Conservation (phyloP, 2,797 vertebrate species). For the Oceanodroma leucorhoa region DNA sequence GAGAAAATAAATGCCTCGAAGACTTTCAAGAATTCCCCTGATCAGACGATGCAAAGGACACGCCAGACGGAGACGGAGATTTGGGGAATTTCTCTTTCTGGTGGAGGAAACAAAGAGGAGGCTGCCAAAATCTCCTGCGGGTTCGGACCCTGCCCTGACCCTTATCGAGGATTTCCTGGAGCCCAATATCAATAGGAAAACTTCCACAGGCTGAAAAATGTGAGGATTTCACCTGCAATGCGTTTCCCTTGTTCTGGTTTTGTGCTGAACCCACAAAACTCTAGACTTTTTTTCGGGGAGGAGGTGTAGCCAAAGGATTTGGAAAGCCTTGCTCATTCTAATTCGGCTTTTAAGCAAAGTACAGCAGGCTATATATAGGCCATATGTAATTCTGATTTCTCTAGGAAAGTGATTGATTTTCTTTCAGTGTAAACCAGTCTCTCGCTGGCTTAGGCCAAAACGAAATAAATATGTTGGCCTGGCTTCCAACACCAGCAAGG, state of each 20-base stretch:
- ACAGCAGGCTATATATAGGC: not conserved
- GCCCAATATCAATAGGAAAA: not conserved
- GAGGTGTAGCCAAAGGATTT: not conserved
- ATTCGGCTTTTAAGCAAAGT: not conserved
- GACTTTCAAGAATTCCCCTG: conserved; percentile 3
- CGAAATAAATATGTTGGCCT: not conserved
- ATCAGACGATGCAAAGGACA: rapidly evolving
- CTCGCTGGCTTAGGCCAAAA: not conserved
- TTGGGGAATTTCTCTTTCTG: conserved; percentile 10
- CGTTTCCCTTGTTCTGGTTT: not conserved
- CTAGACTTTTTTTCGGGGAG: not conserved
- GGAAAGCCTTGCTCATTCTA: not conserved
- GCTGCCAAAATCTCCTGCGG: not conserved
- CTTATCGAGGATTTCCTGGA: not conserved
- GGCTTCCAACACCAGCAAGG: not conserved
- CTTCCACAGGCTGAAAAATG: not conserved
- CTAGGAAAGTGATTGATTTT: not conserved
- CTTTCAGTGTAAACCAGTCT: not conserved
- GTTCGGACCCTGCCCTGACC: not conserved
- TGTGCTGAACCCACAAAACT: not conserved
- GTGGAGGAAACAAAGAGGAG: not conserved
- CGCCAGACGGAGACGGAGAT: not conserved
- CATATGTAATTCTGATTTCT: not conserved
- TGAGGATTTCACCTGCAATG: not conserved
- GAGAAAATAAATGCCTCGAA: not conserved